Evolutionary conservation across 2,888 invertebrate species (phyloP).

Genomic region (Rhaphigaster nebulosa): DNA sequence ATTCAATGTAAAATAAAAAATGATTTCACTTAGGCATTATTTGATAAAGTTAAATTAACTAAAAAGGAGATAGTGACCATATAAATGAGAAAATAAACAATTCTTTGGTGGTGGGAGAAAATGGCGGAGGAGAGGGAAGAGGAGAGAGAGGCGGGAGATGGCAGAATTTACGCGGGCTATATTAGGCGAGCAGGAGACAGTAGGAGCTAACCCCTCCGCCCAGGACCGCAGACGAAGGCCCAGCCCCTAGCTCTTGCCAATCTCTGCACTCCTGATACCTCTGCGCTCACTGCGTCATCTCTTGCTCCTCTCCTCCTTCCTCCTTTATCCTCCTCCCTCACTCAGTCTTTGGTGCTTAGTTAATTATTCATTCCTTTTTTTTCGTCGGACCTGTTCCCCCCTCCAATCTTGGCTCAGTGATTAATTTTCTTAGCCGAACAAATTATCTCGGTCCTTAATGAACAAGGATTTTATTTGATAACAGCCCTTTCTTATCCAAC

Average conservation of each 20-base stretch:
- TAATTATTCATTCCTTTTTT: slow-evolving; percentile 36
- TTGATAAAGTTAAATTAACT: not conserved
- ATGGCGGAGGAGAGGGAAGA: not conserved
- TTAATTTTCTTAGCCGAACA: slow-evolving; percentile 48
- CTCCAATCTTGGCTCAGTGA: slow-evolving; percentile 32
- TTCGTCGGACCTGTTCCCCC: not conserved
- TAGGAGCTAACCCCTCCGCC: not conserved
- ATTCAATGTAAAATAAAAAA: no score
- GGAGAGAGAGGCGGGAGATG: not conserved
- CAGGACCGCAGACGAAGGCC: not conserved
- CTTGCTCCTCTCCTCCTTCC: not conserved
- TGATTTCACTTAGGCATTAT: no score
- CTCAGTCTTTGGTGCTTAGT: not conserved
- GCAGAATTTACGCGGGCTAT: slow-evolving; percentile 16
- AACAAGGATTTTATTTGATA: slow-evolving; percentile 48
- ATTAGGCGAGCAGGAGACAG: not conserved
- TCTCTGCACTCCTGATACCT: not conserved
- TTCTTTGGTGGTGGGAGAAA: not conserved
- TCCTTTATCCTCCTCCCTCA: not conserved
- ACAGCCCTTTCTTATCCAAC: slow-evolving; percentile 35
- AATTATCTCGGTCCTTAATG: slow-evolving; percentile 39
- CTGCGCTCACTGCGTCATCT: slow-evolving; percentile 2
- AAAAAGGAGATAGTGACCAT: not conserved
- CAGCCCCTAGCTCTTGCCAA: not conserved
- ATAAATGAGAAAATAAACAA: not conserved